Percentiles rank a stretch among this genome's conserved stretches.
phyloP scores from a whole-genome alignment of 1,140 invertebrate genomes.

The Drosophila lowei region DNA sequence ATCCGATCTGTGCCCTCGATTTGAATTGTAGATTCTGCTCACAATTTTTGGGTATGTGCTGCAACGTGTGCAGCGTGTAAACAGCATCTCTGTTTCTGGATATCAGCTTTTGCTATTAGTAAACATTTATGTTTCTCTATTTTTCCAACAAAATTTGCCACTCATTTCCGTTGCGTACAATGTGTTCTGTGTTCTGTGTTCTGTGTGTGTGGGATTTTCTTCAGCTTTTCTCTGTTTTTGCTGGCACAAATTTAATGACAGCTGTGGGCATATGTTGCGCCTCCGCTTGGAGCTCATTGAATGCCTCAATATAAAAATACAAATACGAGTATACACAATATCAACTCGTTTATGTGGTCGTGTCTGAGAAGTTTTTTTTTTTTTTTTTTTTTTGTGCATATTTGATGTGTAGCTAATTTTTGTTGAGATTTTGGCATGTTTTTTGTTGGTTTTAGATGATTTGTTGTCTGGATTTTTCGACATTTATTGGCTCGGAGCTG shows the following conservation, averaged over 20 bases:
- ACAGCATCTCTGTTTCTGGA: conserved; percentile 41
- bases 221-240: conserved; percentile 22
- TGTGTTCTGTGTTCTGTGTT: conserved; percentile 9
- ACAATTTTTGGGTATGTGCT: conserved; percentile 24
- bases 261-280: conserved; percentile 57
- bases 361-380: conserved; percentile 4
- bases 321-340: conserved; percentile 4
- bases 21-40: conserved; percentile 69
- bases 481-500: conserved; percentile 38
- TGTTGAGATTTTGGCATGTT: conserved; percentile 24
- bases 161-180: conserved; percentile 55
- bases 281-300: conserved; percentile 50
- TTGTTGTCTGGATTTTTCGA: conserved; percentile 7
- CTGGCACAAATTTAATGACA: conserved; percentile 65
- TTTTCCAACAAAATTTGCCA: conserved; percentile 55
- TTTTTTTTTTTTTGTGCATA: conserved; percentile 22
- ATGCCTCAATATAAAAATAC: conserved; percentile 15
- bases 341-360: conserved; percentile 4
- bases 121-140: conserved; percentile 67
- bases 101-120: conserved; percentile 64
- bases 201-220: conserved; percentile 23
- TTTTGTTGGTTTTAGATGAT: conserved; percentile 5
- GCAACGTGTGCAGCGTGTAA: conserved; percentile 64
- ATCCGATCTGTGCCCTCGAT: conserved; percentile 36
- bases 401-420: conserved; percentile 55